Conservation (phyloP, 1,140 invertebrate genomes). For the Chironomus tepperi region DNA sequence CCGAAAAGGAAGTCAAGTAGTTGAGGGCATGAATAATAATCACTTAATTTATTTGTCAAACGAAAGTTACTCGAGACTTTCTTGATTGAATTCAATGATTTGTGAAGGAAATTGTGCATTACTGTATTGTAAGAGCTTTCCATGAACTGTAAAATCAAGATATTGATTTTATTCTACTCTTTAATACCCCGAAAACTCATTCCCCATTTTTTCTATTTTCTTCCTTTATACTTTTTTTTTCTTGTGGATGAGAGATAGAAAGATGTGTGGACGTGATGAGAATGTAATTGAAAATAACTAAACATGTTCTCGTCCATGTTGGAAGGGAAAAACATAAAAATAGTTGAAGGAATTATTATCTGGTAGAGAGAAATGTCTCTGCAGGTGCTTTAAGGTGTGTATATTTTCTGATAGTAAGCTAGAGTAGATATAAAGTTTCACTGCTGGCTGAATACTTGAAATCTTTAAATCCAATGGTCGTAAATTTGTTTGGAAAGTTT, state of each 20-base stretch:
- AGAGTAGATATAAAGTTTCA: too few species aligned
- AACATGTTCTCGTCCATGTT: too few species aligned
- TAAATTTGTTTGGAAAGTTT: too few species aligned
- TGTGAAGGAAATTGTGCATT: background rate
- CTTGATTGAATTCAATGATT: slow-evolving; percentile 5
- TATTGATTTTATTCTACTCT: background rate
- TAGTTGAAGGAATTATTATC: too few species aligned
- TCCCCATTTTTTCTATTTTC: too few species aligned
- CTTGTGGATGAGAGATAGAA: background rate
- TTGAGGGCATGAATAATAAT: slow-evolving; percentile 12
- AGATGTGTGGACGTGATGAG: slow-evolving; percentile 3
- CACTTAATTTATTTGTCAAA: background rate
- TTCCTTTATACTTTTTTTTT: background rate
- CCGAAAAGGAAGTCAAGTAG: slow-evolving; percentile 16
- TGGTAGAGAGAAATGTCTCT: too few species aligned
- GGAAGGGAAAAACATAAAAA: too few species aligned
- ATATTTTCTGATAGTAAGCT: too few species aligned
- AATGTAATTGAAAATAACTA: background rate
- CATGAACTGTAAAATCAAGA: background rate
- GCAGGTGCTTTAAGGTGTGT: too few species aligned
- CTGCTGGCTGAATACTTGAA: too few species aligned
- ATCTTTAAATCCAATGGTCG: too few species aligned
- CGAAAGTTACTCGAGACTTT: too few species aligned
- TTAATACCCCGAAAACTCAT: background rate
- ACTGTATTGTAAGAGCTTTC: background rate